Evolutionary conservation across 2,797 vertebrate species (phyloP).

Genomic region (Gallinago solitaria): DNA sequence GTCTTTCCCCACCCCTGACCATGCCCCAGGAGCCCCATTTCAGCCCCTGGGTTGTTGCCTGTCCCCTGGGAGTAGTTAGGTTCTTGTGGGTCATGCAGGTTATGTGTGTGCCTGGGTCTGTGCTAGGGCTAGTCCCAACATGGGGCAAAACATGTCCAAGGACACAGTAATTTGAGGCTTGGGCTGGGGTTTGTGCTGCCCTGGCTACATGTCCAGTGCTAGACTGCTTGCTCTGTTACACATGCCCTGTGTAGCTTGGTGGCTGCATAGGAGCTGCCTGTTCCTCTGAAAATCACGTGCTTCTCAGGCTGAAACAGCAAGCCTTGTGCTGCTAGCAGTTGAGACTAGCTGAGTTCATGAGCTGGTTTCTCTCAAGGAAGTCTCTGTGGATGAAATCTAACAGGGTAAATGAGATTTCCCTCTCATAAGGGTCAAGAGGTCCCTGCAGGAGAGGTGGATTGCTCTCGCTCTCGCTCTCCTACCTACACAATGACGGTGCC

Average conservation of each 20-base stretch:
- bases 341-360: background rate
- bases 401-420: background rate
- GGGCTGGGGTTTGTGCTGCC: background rate
- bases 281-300: background rate
- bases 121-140: background rate
- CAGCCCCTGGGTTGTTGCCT: background rate
- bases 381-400: background rate
- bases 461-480: background rate
- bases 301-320: background rate
- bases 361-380: background rate
- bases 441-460: background rate
- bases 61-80: accelerated
- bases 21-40: background rate
- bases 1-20: background rate
- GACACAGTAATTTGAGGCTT: background rate
- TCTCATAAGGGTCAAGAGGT: background rate
- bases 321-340: background rate
- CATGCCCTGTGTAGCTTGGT: too few relatives aligned
- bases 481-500: background rate
- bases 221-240: background rate
- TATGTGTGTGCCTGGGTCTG: background rate
- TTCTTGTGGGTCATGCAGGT: background rate
- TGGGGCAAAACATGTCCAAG: background rate
- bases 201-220: accelerated
- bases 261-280: accelerated